Base-by-base conservation (phyloP, 2,888 invertebrate species). In the Ophion costatus region DNA sequence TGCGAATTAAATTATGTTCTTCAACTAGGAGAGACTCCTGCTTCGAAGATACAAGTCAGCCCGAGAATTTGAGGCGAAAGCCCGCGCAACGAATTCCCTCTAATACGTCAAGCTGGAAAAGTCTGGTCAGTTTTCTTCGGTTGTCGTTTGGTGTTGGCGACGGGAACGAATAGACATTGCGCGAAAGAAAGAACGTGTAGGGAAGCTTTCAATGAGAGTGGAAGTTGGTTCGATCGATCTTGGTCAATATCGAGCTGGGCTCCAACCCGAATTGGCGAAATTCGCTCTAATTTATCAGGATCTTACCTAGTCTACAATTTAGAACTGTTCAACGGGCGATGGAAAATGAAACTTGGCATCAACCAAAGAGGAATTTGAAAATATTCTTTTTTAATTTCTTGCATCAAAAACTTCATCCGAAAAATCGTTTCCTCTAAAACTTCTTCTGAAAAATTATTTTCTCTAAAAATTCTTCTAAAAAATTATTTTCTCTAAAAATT, bases 201-300 rank as follows among this genome's bases (percentile, higher is more conserved):
- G 38, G 38, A 66, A 76, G 20, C 66, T 51, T 45, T 76, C 76
- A 76, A 76, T 66, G 17, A 38, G 14, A 66, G 29, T 75, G 33
- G 69, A 66, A 24, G 45, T 74, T 56, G n/a, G 20, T 67, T 59
- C 29, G 17, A 42, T 66, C 59, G 51, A 64, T 75, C 51, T 38
- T 70, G 61, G 75, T 80, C 75, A 63, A 71, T 73, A 64, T 63
- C 51, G 17, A 83, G 70, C 69, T 77, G 69, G 51, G 69, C 66
- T 73, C 66, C 73, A 71, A 14, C 66, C 66, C 59, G 56, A 80
- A 76, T 84, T 77, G 66, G 66, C 45, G 76, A 77, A 80, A 71
- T 73, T 84, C 77, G 29, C 66, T 51, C 59, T 29, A 80, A 84
- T 80, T 84, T 84, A 76, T 80, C 83, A 80, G 66, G 63, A 20